A percentile compares a stretch with the other conserved stretches of the same genome.
Conservation (phyloP, 2,113 vertebrate genomes). For the Onychorhynchus coronatus region DNA sequence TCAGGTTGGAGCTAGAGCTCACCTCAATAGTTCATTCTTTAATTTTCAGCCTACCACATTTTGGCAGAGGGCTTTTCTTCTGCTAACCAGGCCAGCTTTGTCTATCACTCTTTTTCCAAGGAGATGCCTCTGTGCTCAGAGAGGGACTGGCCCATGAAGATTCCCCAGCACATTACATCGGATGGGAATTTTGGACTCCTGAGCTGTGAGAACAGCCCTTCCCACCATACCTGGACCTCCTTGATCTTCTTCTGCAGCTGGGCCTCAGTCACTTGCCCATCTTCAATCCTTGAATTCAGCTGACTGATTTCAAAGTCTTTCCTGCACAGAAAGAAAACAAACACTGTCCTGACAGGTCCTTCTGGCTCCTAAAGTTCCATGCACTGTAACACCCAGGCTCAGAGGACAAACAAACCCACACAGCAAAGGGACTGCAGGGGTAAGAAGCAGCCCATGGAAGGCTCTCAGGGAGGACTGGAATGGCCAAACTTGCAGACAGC, state of each 20-base stretch:
- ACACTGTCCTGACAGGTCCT: neutral
- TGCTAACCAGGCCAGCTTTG: neutral
- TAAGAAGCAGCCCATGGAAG: neutral
- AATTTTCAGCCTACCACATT: neutral
- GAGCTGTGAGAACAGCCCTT: neutral
- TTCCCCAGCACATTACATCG: neutral
- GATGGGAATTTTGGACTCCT: neutral
- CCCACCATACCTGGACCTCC: constrained; percentile 83
- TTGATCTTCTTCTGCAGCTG: constrained; percentile 96
- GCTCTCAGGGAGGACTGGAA: neutral
- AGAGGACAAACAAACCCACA: neutral
- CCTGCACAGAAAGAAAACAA: constrained; percentile 61
- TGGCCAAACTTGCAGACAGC: neutral
- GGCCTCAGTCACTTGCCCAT: constrained; percentile 81
- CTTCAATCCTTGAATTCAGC: constrained; percentile 84
- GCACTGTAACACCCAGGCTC: neutral
- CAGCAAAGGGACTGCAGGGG: neutral
- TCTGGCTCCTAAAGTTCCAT: neutral
- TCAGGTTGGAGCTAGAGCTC: neutral
- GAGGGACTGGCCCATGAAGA: neutral
- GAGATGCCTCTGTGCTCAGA: neutral
- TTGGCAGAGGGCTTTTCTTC: neutral
- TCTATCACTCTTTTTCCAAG: neutral
- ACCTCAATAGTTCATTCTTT: neutral
- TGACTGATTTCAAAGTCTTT: constrained; percentile 91